Base-by-base conservation (phyloP, 1,140 invertebrate genomes). In the Acromyrmex heyeri region DNA sequence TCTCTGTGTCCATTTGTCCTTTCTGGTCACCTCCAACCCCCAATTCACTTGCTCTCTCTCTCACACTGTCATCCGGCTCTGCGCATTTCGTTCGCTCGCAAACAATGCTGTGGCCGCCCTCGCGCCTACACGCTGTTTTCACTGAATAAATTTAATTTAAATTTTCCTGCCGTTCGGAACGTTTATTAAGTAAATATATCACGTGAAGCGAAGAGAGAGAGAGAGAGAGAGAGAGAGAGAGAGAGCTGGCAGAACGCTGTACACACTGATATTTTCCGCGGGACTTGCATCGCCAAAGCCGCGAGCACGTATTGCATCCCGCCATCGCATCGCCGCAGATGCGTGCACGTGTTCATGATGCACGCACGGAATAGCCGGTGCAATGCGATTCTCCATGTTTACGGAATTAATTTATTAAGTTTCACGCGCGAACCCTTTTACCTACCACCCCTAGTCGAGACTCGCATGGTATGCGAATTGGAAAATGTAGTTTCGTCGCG, bases 141-240 rank as follows among this genome's bases (percentile, higher is more conserved):
- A 76, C 78, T 83, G 91, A 91, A 91, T 91, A 91, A 91, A 91
- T 91, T 91, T 91, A 90, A 91, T 91, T 91, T 90, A 88, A 91
- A 90, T 91, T 91, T 91, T 85, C 86, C 91, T 88, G 85, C 87
- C 70, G 86, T 91, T 91, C 85, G 81, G 85, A 87, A 86, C 88
- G 90, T 91, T 91, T 91, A 91, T 91, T 91, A 91, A 91, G 90
- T 91, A 91, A 91, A 91, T 91, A 91, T 91, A 91, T 91, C 87
- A 91, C 86, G 73, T 65, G 70, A 78, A 44, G 30, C 1, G 64
- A 12, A 27, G 27, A 14, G 18, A 34, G 64, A 30, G 30, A 34
- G 30, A 34, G 55, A 57, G 55, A n/a, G 18, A 18, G 6, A 18
- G 48, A 30, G 30, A 34, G 30, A 34, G 53, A 57, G 53, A n/a